Conservation (phyloP, 2,888 invertebrate genomes). For the Coremacera marginata region DNA sequence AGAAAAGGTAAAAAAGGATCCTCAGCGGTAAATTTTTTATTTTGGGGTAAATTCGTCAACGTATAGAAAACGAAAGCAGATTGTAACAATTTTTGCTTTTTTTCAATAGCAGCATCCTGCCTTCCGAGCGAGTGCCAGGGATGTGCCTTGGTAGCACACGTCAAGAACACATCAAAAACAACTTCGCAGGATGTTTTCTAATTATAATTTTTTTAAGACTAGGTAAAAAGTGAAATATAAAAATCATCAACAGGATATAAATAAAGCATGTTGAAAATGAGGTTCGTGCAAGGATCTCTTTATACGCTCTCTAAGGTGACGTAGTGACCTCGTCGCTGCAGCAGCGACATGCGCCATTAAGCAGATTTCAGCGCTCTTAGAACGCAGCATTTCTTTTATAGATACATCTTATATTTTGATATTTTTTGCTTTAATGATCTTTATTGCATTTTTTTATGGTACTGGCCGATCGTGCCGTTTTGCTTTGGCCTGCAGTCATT, state of each 20-base stretch:
- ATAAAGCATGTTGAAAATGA: neutral
- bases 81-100: neutral
- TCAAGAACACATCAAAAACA: neutral
- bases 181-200: neutral
- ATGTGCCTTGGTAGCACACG: conserved; percentile 4
- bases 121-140: neutral
- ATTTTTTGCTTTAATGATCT: neutral
- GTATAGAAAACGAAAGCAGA: neutral
- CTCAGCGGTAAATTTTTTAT: neutral
- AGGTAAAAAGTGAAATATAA: neutral
- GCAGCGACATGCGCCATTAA: conserved; percentile 18
- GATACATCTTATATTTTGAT: neutral
- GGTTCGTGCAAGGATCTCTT: neutral
- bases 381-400: conserved; percentile 34
- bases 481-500: conserved; percentile 34
- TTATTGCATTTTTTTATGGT: conserved; percentile 46
- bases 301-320: neutral
- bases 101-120: neutral
- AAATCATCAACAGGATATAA: neutral
- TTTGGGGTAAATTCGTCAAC: conserved; percentile 6
- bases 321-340: neutral
- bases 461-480: conserved; percentile 51
- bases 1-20: conserved; percentile 7
- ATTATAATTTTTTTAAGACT: neutral
- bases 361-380: conserved; percentile 48